Evolutionary conservation across 2,113 vertebrate species (phyloP), one percentile per base, ranked within the genome.

Genomic region (Peromyscus californicus): DNA sequence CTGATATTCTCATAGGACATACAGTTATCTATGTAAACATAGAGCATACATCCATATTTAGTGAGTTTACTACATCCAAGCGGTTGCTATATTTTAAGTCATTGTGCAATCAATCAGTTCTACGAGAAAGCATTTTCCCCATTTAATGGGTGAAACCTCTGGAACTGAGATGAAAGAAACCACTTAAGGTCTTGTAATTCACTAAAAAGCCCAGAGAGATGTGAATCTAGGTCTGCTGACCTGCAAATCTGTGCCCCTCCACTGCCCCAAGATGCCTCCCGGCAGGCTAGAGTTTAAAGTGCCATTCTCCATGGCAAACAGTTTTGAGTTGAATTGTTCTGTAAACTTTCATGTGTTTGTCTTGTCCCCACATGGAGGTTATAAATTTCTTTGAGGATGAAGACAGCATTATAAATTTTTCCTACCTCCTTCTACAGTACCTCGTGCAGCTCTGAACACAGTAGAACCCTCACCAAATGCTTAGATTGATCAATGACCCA

Each of bases 311-410:
- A 79, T 61, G 33, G 29, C 54, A 39, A 80, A 63, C 45, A 84
- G 65, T 76, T 90, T 42, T 76, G 36, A 78, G 42, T 21, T 85
- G 24, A 89, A 48, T 39, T 93, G 78, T 54, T 87, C 54, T 89
- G 17, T 48, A 93, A 96, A 82, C 92, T 21, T 75, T 57, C 70
- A 1, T 96, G 63, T 90, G 39, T 92, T 72, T 96, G 21, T 75
- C 89, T 95, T 82, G 54, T 95, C n/a, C 89, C 76, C 80, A 91
- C 42, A 59, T n/a, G 87, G 33, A 93, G 7, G 24, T 72, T 95
- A 84, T 94, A 95, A 92, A 97, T 96, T 96, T 83, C 76, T 89
- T 96, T 87, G 79, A 93, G 21, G 24, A 48, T 92, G 90, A 48
- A 94, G 42, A 91, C 8, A 51, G 9, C 7, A 70, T 92, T 88